Base-by-base conservation (phyloP, 2,113 vertebrate genomes). In the Collichthys lucidus region DNA sequence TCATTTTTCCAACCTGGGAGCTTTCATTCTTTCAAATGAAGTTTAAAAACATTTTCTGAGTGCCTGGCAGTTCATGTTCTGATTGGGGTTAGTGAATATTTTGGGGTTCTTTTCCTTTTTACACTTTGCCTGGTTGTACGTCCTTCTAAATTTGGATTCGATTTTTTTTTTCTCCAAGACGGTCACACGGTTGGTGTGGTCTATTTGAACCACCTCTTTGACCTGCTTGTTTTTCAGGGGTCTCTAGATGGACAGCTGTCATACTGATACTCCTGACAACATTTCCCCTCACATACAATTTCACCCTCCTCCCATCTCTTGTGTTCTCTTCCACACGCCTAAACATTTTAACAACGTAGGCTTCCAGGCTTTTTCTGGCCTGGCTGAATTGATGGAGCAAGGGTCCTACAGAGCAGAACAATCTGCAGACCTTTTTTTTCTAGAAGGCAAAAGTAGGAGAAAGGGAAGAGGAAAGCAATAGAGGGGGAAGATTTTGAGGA, bases 261-360 rank as follows among this genome's bases (percentile, higher is more conserved):
- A 93, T 72, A 35, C 86, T 92, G 92, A 94, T 93, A 73, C 78
- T 90, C 90, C 91, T 93, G 94, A 95, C 93, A 94, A 89, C 46
- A 59, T 72, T 88, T 80, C 85, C 81, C 79, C 81, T 77, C 80
- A 93, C 76, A 81, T 86, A 80, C 83, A 50, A 75, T 62, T 81
- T 84, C 77, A 81, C 80, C 85, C 65, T 88, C 76, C 73, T 80
- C 62, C 87, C 86, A 67, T 92, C 88, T 89, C 81, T 76, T 74
- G 67, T 83, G 68, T 88, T 76, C 49, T 84, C 91, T 92, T 93
- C 93, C 94, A 93, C 93, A 88, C 88, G 91, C 89, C 90, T 91
- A 91, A 92, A 90, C 92, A 93, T 93, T 93, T 90, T 90, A 93
- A 93, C 86, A 86, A 90, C 88, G 91, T 73, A 65, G 83, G 92